Evolutionary conservation across 2,888 invertebrate genomes (phyloP).

Genomic region (Hypercompe scribonia): DNA sequence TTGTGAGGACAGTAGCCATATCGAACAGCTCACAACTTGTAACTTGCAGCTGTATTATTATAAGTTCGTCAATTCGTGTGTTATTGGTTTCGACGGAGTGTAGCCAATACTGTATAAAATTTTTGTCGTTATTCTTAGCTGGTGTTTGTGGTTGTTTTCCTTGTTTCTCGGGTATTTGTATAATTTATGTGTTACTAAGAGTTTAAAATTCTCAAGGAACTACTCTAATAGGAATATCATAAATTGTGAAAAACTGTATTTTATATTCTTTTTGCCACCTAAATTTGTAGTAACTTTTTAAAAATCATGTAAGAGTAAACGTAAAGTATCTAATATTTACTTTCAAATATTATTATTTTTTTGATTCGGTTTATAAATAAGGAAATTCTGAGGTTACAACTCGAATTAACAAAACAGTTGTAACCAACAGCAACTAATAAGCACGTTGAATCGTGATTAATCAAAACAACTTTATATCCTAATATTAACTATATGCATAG

Average conservation of each 20-base stretch:
- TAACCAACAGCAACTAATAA: no score
- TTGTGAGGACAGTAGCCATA: not conserved
- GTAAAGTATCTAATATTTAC: no score
- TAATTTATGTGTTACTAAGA: not conserved
- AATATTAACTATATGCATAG: no score
- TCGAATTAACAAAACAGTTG: no score
- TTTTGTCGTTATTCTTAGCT: conserved; percentile 21
- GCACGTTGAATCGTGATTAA: no score
- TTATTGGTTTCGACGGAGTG: conserved; percentile 61
- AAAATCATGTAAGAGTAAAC: no score
- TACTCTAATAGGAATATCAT: not conserved
- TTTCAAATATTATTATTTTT: no score
- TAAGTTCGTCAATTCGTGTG: conserved; percentile 68
- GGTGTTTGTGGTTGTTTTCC: not conserved
- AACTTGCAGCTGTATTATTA: conserved; percentile 50
- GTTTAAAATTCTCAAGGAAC: not conserved
- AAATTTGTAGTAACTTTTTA: no score
- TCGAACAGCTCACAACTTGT: conserved; percentile 36
- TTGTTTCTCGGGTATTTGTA: not conserved
- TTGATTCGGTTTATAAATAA: no score
- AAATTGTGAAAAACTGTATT: not conserved
- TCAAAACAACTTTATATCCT: no score
- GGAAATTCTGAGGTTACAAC: no score
- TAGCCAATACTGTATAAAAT: conserved; percentile 49
- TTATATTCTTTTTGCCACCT: no score